Evolutionary conservation across 2,113 vertebrate genomes (phyloP), one percentile per base, ranked within the genome.

Genomic region (Toxotes jaculatrix): DNA sequence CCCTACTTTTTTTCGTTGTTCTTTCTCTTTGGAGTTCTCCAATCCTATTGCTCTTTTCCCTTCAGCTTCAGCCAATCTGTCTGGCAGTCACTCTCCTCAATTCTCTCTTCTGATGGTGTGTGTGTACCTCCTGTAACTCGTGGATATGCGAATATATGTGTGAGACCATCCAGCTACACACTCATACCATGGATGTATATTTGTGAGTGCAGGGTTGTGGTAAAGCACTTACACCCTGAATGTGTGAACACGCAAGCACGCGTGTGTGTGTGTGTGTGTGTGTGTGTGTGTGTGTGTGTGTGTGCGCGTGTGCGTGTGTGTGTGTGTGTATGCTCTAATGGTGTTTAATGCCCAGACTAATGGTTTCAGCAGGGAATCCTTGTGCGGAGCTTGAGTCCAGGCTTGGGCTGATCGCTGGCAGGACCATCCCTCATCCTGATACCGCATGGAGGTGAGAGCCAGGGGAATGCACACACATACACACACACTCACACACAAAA

Each of bases 291-390:
- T 62, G 59, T 67, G 63, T 78, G 72, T 63, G 61, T 76, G 43
- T 79, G 47, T 73, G 38, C 64, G 61, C 81, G 78, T 59, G 68
- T 82, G 84, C 71, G 79, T 57, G 40, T 77, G 79, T 75, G 87
- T 72, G 75, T 68, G 82, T 63, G 77, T 72, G 76, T 74, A 66
- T 40, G 78, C 79, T 87, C 86, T 94, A 94, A 93, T 93, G 86
- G 92, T 91, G 90, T 92, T 93, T 93, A 94, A 92, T 93, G 88
- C 90, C 87, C 86, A 91, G 87, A 91, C 93, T 94, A 92, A 93
- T 93, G 90, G 91, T 90, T 93, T 90, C 93, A 91, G 92, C 87
- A 89, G 93, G 93, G 93, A 93, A 89, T 93, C 93, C 91, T 92
- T 84, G 90, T 90, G 89, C 67, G 27, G 87, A 86, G 86, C 87